Evolutionary conservation across 2,113 vertebrate genomes (phyloP).

Genomic region (Pardalotus punctatus): DNA sequence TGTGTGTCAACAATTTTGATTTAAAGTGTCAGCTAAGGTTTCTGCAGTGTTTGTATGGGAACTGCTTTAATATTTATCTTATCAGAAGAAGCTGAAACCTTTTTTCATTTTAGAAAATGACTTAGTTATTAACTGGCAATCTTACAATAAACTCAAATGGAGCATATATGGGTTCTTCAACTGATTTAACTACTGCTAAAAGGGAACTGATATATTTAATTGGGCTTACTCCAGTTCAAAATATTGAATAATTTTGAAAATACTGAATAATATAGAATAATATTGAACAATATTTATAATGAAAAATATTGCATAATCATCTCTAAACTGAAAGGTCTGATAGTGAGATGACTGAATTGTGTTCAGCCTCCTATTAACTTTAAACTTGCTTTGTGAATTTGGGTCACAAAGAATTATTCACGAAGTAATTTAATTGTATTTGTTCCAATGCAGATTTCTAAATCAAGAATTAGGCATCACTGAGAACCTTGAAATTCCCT

Average conservation of each 20-base stretch:
- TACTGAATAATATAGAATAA: not conserved
- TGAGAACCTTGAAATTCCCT: not conserved
- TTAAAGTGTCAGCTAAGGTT: not conserved
- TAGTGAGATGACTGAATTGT: not conserved
- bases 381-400: not conserved
- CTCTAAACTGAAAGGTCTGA: not conserved
- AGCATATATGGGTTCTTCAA: not conserved
- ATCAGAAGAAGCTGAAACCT: not conserved
- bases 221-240: not conserved
- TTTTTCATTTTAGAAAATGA: not conserved
- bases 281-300: not conserved
- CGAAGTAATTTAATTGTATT: not conserved
- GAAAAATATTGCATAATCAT: not conserved
- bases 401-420: not conserved
- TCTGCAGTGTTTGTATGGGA: not conserved
- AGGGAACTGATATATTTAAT: not conserved
- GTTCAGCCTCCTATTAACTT: not conserved
- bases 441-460: not conserved
- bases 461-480: not conserved
- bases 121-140: not conserved
- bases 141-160: not conserved
- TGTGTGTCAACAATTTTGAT: not conserved
- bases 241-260: not conserved
- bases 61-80: not conserved
- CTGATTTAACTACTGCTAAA: not conserved